Conservation (phyloP, 2,888 invertebrate genomes). For the Aproaerema taeniolella region DNA sequence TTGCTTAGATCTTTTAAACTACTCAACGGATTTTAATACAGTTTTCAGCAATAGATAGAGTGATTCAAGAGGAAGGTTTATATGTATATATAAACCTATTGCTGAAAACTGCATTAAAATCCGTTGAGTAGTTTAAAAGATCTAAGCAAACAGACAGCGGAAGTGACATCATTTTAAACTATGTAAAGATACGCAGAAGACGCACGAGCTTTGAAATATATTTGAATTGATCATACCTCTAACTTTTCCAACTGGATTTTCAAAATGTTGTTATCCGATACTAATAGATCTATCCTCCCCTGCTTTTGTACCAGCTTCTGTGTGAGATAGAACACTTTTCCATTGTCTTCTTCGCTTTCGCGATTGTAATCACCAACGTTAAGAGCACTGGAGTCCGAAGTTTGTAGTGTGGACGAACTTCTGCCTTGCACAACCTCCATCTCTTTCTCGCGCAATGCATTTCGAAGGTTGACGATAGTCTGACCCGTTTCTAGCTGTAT, state of each 20-base stretch:
- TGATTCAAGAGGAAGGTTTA: too few species aligned
- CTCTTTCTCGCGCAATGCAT: slow-evolving; percentile 49
- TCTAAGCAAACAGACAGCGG: too few species aligned
- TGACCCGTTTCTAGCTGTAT: slow-evolving; percentile 50
- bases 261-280: slow-evolving; percentile 91
- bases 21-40: too few species aligned
- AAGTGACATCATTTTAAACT: too few species aligned
- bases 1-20: too few species aligned
- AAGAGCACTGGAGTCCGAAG: slow-evolving; percentile 37
- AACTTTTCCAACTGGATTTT: slow-evolving; percentile 89
- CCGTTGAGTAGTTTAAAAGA: too few species aligned
- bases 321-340: slow-evolving; percentile 80
- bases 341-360: slow-evolving; percentile 37
- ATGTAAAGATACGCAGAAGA: too few species aligned
- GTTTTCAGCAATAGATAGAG: too few species aligned
- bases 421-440: slow-evolving; percentile 41
- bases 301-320: slow-evolving; percentile 92
- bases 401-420: not conserved
- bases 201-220: too few species aligned
- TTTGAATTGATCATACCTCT: too few species aligned
- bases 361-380: slow-evolving; percentile 64
- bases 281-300: slow-evolving; percentile 86
- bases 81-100: too few species aligned
- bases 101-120: too few species aligned
- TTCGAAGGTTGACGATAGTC: slow-evolving; percentile 46